Evolutionary conservation across 2,113 vertebrate genomes (phyloP).

Genomic region (Chaetura pelagica): DNA sequence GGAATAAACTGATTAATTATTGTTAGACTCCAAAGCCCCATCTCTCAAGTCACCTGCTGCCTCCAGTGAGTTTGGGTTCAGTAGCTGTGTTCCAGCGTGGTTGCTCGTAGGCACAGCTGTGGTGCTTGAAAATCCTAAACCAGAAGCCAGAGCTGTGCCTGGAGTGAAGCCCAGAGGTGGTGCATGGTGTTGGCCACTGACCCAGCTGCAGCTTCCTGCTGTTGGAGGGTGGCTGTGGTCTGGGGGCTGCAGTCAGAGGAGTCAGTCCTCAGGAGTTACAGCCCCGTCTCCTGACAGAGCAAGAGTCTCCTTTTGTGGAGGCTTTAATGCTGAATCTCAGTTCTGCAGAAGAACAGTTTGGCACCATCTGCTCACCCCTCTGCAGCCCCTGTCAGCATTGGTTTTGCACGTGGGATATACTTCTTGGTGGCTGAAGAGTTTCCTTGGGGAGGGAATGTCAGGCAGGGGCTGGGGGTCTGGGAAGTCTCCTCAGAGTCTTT

Average conservation of each 20-base stretch:
- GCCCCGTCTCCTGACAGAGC: background rate
- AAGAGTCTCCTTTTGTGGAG: background rate
- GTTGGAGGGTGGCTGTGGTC: too few relatives aligned
- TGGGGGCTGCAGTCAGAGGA: background rate
- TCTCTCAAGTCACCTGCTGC: background rate
- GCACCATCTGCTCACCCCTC: background rate
- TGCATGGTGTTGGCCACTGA: too few relatives aligned
- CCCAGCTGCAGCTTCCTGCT: background rate
- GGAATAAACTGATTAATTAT: background rate
- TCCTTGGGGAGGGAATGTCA: background rate
- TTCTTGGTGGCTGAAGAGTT: background rate
- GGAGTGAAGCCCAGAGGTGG: background rate
- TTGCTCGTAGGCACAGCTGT: background rate
- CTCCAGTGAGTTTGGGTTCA: background rate
- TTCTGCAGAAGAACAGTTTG: background rate
- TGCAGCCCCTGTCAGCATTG: background rate
- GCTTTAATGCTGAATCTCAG: background rate
- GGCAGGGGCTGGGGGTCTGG: background rate
- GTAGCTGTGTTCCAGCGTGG: background rate
- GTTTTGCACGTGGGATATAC: background rate
- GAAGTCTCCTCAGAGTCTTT: background rate
- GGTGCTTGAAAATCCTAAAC: too few relatives aligned
- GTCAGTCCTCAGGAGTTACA: background rate
- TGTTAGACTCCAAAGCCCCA: background rate
- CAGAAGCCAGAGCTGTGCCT: background rate